Evolutionary conservation across 2,888 invertebrate species (phyloP).

Genomic region (Aporophyla nigra): DNA sequence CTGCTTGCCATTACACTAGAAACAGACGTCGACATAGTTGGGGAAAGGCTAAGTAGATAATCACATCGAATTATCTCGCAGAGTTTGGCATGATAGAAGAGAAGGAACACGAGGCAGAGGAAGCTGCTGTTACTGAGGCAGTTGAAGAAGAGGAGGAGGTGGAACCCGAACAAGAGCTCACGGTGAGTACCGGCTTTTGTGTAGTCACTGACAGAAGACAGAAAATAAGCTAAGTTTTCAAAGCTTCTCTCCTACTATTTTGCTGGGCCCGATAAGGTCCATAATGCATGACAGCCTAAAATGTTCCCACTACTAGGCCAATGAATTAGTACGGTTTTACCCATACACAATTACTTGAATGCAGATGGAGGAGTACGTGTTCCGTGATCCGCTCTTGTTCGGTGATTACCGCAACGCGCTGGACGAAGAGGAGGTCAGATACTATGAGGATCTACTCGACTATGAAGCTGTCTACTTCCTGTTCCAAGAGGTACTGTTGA

Average conservation of each 20-base stretch:
- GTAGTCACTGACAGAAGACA: background rate
- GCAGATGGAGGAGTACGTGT: constrained; percentile 92
- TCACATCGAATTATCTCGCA: constrained; percentile 48
- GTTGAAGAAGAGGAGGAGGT: constrained; percentile 78
- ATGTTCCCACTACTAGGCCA: background rate
- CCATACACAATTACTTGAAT: background rate
- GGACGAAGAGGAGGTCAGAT: constrained; percentile 94
- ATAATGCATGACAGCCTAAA: too few species aligned
- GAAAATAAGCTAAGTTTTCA: too few species aligned
- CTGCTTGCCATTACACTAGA: background rate
- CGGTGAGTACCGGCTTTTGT: constrained; percentile 70
- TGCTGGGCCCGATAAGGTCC: too few species aligned
- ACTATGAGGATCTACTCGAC: constrained; percentile 97
- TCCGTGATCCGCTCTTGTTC: constrained; percentile 96
- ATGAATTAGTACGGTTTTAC: background rate
- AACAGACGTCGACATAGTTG: background rate
- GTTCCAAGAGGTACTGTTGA: constrained; percentile 94
- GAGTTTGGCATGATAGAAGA: constrained; percentile 72
- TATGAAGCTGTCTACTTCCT: constrained; percentile 97
- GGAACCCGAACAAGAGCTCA: constrained; percentile 81
- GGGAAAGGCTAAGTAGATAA: background rate
- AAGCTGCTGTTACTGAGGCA: constrained; percentile 58
- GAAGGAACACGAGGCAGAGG: constrained; percentile 61
- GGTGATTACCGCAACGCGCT: constrained; percentile 97
- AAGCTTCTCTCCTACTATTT: too few species aligned